These are phyloP conservation scores for Andrena cerasifolii DNA, from an alignment of 1,140 invertebrate genomes.

Conservation along the genomic window DNA sequence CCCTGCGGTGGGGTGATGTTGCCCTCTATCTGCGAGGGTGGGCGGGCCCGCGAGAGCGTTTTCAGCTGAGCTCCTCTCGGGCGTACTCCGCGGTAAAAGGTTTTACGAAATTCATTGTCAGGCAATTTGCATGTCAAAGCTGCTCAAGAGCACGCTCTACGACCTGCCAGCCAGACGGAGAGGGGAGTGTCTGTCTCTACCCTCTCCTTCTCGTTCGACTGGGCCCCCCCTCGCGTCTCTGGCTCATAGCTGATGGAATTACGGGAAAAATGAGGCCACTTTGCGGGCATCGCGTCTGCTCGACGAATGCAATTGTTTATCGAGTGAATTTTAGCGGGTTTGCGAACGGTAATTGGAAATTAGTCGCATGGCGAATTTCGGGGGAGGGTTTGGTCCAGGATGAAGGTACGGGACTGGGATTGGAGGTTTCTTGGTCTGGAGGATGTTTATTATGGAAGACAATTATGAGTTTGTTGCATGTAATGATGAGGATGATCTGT, in stretches of 20 bases:
- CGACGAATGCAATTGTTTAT: conserved; percentile 43
- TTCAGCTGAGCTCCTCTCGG: conserved; percentile 48
- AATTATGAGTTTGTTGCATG: too few species aligned
- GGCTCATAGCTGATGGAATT: conserved; percentile 71
- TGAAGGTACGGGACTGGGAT: too few species aligned
- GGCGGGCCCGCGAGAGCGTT: conserved; percentile 57
- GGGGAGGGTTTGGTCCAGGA: too few species aligned
- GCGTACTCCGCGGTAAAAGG: conserved; percentile 79
- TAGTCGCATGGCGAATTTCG: too few species aligned
- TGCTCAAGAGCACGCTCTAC: conserved; percentile 64
- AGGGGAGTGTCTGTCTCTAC: conserved; percentile 54
- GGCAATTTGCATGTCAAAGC: conserved; percentile 81
- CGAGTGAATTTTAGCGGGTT: background rate
- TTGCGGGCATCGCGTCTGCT: conserved; percentile 61
- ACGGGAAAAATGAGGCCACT: conserved; percentile 75
- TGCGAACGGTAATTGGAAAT: background rate
- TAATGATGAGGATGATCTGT: too few species aligned
- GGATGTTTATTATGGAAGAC: too few species aligned
- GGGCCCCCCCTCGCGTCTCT: conserved; percentile 65
- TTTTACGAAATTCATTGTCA: conserved; percentile 82
- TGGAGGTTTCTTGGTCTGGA: too few species aligned
- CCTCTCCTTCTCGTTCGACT: conserved; percentile 56
- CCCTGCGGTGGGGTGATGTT: conserved; percentile 29
- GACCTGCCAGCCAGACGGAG: conserved; percentile 58
- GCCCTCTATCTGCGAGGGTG: conserved; percentile 59